Evolutionary conservation across 2,797 vertebrate genomes (phyloP), one percentile per base, ranked within the genome.

Genomic region (Lagodon rhomboides): DNA sequence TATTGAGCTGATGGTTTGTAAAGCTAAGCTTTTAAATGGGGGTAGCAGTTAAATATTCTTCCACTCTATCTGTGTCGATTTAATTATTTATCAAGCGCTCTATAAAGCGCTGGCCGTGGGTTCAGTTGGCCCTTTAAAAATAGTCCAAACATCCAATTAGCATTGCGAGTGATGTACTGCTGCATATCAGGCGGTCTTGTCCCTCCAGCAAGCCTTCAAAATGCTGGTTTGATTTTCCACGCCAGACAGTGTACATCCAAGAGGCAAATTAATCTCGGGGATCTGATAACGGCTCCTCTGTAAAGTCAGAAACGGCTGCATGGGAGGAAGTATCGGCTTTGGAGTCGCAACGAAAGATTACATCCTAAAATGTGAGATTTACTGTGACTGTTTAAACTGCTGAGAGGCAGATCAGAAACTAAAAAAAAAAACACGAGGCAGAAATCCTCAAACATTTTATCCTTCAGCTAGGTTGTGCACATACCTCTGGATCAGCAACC

Each of bases 141-240:
- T 85, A 93, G 83, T 87, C 84, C 85, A 88, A 86, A 89, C 80
- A 88, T 90, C 84, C 85, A 90, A 90, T 93, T 87, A 91, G 81
- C 44, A 77, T 73, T 64, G 80, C 50, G 12, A 87, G 72, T 66
- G 80, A 87, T 75, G 69, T 84, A 76, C 66, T 68, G 61, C 58
- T 82, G 76, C 85, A 79, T 85, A 87, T 88, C 76, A 68, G 55
- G 71, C 80, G 20, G 56, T 55, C 78, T 61, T 69, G 79, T 86
- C 79, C 87, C 84, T 83, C 64, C 82, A 89, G 87, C 76, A 61
- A 75, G 79, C 68, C 75, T 88, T 85, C 75, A 87, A 38, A 78
- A 86, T 79, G 25, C 69, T 70, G 80, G 80, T 84, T 85, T 85
- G 83, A 91, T 86, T 89, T 81, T 78, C 69, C 70, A 83, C 69